A percentile compares a stretch with the other conserved stretches of the same genome.
Conservation (phyloP, 2,888 invertebrate genomes). For the Calliphora vomitoria region DNA sequence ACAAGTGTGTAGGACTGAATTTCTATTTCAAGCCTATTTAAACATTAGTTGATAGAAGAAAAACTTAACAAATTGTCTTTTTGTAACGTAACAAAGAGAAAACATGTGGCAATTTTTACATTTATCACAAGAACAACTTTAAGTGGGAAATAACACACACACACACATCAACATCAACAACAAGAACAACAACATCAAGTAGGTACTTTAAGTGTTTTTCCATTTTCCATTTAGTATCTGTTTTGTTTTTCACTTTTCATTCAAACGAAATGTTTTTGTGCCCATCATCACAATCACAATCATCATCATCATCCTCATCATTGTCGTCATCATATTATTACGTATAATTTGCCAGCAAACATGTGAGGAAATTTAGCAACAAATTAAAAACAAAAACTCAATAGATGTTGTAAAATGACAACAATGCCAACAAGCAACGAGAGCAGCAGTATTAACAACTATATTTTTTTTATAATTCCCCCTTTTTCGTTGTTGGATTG, state of each 20-base stretch:
- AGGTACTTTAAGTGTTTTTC: conserved; percentile 52
- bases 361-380: conserved; percentile 25
- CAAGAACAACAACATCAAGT: conserved; percentile 41
- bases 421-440: conserved; percentile 29
- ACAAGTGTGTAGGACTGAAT: background rate
- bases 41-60: conserved; percentile 19
- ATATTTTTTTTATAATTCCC: conserved; percentile 35
- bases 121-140: conserved; percentile 58
- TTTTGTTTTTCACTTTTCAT: conserved; percentile 23
- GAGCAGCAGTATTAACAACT: background rate
- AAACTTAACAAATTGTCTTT: conserved; percentile 31
- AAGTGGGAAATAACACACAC: conserved; percentile 65
- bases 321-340: conserved; percentile 26
- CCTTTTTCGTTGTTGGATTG: background rate
- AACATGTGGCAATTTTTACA: conserved; percentile 43
- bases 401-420: conserved; percentile 17
- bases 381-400: background rate
- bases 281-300: no score
- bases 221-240: conserved; percentile 35
- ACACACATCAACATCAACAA: no score
- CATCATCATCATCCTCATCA: no score
- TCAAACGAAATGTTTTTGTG: conserved; percentile 36
- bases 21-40: conserved; percentile 54
- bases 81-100: conserved; percentile 22
- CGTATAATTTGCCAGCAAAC: conserved; percentile 62